Conservation (phyloP, 1,140 invertebrate genomes). For the Sweltsa coloradensis region DNA sequence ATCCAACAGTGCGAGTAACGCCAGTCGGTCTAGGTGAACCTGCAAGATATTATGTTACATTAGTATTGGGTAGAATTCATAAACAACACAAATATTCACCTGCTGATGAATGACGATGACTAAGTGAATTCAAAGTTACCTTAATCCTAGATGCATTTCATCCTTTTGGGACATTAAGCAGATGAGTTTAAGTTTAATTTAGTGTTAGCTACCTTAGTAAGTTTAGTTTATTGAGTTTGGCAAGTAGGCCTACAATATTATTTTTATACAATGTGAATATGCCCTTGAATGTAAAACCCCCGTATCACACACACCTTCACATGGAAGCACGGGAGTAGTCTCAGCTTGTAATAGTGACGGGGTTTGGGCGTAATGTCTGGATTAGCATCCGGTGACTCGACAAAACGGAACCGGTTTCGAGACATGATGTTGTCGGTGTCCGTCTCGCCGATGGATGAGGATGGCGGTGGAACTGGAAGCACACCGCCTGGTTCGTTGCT, state of each 20-base stretch:
- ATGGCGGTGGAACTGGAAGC: conserved; percentile 6
- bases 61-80: too few species aligned
- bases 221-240: neutral
- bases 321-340: conserved; percentile 52
- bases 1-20: conserved; percentile 85
- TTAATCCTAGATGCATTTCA: too few species aligned
- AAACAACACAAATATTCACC: too few species aligned
- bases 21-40: conserved; percentile 80
- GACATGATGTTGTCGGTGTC: conserved; percentile 23
- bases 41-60: conserved; percentile 28
- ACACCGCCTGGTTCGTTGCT: too few species aligned
- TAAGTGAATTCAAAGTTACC: too few species aligned
- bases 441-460: conserved; percentile 23
- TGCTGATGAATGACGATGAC: too few species aligned
- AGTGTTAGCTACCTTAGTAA: too few species aligned
- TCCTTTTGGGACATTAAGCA: too few species aligned
- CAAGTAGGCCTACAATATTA: neutral
- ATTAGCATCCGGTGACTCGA: conserved; percentile 20
- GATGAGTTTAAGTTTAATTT: too few species aligned
- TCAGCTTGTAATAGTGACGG: conserved; percentile 79
- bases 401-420: conserved; percentile 20
- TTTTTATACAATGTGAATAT: too few species aligned
- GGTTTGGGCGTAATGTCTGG: conserved; percentile 28
- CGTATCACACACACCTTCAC: conserved; percentile 38
- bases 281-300: too few species aligned